Evolutionary conservation across 2,113 vertebrate species (phyloP).

Genomic region (Anolis sagrei): DNA sequence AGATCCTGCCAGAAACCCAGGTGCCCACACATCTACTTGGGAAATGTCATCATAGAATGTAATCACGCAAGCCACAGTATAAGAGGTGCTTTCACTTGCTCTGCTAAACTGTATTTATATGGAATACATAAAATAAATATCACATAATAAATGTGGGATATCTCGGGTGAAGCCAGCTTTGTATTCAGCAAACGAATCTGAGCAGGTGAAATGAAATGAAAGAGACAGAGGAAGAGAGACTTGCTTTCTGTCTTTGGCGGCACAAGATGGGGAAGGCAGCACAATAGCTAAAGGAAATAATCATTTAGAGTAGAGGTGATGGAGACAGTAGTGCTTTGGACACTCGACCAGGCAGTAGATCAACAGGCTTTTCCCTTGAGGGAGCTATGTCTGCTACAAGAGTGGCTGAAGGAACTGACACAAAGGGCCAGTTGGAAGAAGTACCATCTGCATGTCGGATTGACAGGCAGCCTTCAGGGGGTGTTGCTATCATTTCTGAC

Average conservation of each 20-base stretch:
- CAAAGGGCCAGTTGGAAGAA: slow-evolving; percentile 66
- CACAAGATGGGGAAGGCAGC: slow-evolving; percentile 34
- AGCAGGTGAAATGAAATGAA: slow-evolving; percentile 45
- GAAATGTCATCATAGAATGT: no score
- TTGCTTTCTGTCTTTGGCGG: slow-evolving; percentile 23
- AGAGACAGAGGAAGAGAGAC: slow-evolving; percentile 29
- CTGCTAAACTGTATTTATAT: slow-evolving; percentile 47
- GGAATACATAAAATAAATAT: slow-evolving; percentile 58
- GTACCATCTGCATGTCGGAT: slow-evolving; percentile 69
- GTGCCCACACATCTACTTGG: no score
- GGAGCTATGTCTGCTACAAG: slow-evolving; percentile 65
- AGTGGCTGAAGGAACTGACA: slow-evolving; percentile 72
- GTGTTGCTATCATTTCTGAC: slow-evolving; percentile 56
- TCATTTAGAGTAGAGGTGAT: slow-evolving; percentile 49
- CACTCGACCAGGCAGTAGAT: slow-evolving; percentile 65
- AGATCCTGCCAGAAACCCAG: no score
- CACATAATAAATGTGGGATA: slow-evolving; percentile 59
- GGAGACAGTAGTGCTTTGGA: slow-evolving; percentile 56
- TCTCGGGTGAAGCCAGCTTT: slow-evolving; percentile 59
- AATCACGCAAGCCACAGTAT: no score
- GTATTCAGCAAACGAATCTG: slow-evolving; percentile 45
- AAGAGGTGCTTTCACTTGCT: no score
- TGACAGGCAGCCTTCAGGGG: slow-evolving; percentile 73
- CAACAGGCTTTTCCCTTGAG: slow-evolving; percentile 68
- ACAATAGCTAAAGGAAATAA: slow-evolving; percentile 62